Percentiles rank a stretch among this genome's conserved stretches.
These are phyloP conservation scores for Zosterops japonicus DNA, from an alignment of 2,113 vertebrate genomes.

Conservation along the genomic window DNA sequence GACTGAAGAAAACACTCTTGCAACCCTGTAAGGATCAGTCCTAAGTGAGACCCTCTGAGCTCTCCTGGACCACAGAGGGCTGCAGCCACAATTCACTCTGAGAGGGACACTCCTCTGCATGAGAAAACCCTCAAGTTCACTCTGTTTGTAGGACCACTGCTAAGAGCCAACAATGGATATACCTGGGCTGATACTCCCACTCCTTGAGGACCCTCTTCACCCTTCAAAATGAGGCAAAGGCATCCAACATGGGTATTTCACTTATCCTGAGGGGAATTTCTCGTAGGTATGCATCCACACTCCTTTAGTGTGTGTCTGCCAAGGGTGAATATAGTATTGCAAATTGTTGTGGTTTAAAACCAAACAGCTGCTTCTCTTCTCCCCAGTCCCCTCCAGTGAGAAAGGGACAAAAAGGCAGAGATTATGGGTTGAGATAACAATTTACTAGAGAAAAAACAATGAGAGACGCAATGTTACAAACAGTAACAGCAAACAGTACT, in stretches of 20 bases:
- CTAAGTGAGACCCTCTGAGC: background rate
- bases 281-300: background rate
- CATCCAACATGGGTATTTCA: background rate
- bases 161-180: accelerated
- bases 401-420: background rate
- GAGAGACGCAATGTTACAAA: background rate
- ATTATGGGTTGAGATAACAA: background rate
- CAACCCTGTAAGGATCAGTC: background rate
- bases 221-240: background rate
- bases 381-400: background rate
- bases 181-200: background rate
- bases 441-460: background rate
- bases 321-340: background rate
- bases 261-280: background rate
- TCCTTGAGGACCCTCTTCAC: background rate
- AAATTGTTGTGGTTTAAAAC: background rate
- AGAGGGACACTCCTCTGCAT: accelerated
- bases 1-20: background rate
- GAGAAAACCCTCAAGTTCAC: background rate
- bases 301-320: background rate
- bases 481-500: background rate
- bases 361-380: background rate
- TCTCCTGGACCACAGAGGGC: background rate
- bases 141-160: background rate
- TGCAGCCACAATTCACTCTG: background rate